Evolutionary conservation across 2,888 invertebrate genomes (phyloP).

Genomic region (Tipula confusa): DNA sequence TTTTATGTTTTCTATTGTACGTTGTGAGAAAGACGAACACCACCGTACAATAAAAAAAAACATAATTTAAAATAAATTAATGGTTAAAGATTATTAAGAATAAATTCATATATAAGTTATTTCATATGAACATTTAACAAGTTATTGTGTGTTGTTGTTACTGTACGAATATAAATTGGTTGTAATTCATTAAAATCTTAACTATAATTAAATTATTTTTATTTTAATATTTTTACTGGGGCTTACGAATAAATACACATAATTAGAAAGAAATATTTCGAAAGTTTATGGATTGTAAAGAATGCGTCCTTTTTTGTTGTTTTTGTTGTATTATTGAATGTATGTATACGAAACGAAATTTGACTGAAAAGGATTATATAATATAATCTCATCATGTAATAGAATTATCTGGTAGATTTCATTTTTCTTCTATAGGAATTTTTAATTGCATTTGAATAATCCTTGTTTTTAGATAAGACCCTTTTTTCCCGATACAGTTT

Average conservation of each 20-base stretch:
- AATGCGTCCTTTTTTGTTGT: not conserved
- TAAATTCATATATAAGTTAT: not conserved
- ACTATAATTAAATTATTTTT: not conserved
- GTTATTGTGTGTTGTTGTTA: not conserved
- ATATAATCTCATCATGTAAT: not conserved
- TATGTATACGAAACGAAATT: not conserved
- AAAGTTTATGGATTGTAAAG: not conserved
- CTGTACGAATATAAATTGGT: not conserved
- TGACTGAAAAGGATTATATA: not conserved
- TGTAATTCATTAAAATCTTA: not conserved
- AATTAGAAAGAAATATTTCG: not conserved
- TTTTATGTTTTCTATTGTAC: not conserved
- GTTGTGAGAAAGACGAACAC: not conserved
- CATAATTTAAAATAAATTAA: not conserved
- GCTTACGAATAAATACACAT: not conserved
- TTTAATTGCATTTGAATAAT: not conserved
- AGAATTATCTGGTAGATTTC: not conserved
- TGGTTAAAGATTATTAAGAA: conserved; percentile 4
- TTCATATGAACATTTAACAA: not conserved
- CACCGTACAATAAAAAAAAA: not conserved
- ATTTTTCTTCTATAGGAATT: not conserved
- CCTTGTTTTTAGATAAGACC: not conserved
- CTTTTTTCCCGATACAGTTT: not conserved
- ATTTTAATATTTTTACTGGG: not conserved
- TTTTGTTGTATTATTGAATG: too few relatives aligned